phyloP scores from a whole-genome alignment of 2,797 vertebrate genomes.

The Crenichthys baileyi region DNA sequence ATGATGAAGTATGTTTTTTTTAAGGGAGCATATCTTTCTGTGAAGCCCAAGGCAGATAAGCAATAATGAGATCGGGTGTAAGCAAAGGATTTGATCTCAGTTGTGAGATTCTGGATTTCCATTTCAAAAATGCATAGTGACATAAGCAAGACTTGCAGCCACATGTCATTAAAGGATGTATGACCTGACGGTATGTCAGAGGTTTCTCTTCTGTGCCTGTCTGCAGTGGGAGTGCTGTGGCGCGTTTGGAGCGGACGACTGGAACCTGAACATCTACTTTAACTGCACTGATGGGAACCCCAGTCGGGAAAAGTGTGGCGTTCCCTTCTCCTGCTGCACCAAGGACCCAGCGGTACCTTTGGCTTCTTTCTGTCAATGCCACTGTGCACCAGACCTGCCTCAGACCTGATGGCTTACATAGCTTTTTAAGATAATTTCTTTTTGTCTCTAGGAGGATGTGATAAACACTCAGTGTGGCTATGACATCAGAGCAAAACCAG shows the following conservation, averaged over 20 bases:
- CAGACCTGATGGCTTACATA: not conserved
- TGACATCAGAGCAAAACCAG: constrained; percentile 91
- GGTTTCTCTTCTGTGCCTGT: constrained; percentile 21
- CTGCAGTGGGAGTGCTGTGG: constrained; percentile 96
- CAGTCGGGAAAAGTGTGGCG: constrained; percentile 94
- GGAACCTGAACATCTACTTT: constrained; percentile 99
- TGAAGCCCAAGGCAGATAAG: too few relatives aligned
- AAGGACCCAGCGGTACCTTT: constrained; percentile 89
- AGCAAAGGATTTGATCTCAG: too few relatives aligned
- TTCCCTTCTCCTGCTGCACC: constrained; percentile 97
- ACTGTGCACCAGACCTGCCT: not conserved
- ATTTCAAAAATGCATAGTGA: not conserved
- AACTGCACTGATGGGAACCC: constrained; percentile 96
- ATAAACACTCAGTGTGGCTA: constrained; percentile 99
- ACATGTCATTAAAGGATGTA: not conserved
- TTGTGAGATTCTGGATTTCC: not conserved
- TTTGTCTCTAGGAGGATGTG: constrained; percentile 88
- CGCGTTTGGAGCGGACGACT: constrained; percentile 94
- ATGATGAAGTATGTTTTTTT: not conserved
- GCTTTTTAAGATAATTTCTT: not conserved
- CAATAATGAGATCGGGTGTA: too few relatives aligned
- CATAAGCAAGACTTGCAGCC: not conserved
- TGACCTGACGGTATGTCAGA: not conserved
- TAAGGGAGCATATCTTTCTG: not conserved
- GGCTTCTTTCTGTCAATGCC: not conserved